Evolutionary conservation across 2,113 vertebrate genomes (phyloP).

Genomic region (Salvator merianae): DNA sequence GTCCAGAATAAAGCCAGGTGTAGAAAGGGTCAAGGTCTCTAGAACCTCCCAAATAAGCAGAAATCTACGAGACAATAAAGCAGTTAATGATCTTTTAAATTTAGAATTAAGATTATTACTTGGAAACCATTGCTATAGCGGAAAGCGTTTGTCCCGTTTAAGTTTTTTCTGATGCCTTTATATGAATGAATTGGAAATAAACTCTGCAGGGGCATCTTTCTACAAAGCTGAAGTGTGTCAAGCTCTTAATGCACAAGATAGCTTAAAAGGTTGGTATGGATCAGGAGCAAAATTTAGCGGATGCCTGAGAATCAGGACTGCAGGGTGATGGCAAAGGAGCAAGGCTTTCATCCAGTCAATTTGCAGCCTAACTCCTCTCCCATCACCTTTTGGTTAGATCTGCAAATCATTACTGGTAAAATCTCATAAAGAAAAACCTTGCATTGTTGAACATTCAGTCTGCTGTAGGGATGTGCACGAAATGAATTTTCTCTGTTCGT

Average conservation of each 20-base stretch:
- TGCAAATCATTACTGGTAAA: no score
- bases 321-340: no score
- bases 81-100: not conserved
- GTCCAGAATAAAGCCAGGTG: no score
- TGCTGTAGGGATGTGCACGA: no score
- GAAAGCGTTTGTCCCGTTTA: not conserved
- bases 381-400: no score
- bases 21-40: no score
- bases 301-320: no score
- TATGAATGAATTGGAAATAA: not conserved
- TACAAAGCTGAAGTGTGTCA: not conserved
- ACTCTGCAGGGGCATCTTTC: not conserved
- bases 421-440: not conserved
- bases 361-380: no score
- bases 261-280: not conserved
- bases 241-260: not conserved
- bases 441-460: no score
- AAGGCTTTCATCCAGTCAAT: no score
- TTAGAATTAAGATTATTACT: conserved; percentile 3
- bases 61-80: not conserved
- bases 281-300: not conserved
- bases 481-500: no score
- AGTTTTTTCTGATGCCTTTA: not conserved
- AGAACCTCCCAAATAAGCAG: not conserved
- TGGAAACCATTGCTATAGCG: not conserved